These are phyloP conservation scores for Bombus confusus DNA, from an alignment of 1,140 invertebrate species.

Conservation along the genomic window DNA sequence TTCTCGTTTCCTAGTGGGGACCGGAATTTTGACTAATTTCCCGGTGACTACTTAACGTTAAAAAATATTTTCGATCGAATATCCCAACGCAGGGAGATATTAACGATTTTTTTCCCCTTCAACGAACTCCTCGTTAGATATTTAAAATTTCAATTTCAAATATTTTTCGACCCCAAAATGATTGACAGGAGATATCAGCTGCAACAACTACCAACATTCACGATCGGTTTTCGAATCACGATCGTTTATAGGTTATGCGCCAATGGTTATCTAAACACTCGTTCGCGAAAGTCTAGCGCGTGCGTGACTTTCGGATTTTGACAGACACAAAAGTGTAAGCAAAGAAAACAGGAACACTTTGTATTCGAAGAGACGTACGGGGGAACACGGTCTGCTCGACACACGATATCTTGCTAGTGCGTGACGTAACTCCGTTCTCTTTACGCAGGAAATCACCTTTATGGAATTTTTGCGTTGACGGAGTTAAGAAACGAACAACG, in stretches of 20 bases:
- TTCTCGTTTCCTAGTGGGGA: slow-evolving; percentile 84
- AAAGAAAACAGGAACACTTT: slow-evolving; percentile 50
- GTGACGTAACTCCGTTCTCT: slow-evolving; percentile 67
- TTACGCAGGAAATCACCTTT: slow-evolving; percentile 30
- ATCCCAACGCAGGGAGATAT: slow-evolving; percentile 30
- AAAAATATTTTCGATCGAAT: slow-evolving; percentile 54
- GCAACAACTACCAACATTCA: slow-evolving; percentile 66
- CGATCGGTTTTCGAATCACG: slow-evolving; percentile 56
- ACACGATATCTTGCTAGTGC: slow-evolving; percentile 62
- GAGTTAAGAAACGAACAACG: slow-evolving; percentile 47
- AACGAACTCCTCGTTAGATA: slow-evolving; percentile 20
- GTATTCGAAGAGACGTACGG: slow-evolving; percentile 57
- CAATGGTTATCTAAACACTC: slow-evolving; percentile 36
- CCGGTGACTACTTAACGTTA: slow-evolving; percentile 63
- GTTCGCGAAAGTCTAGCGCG: slow-evolving; percentile 40
- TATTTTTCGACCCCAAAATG: slow-evolving; percentile 7
- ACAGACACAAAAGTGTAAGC: slow-evolving; percentile 36
- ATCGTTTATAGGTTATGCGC: slow-evolving; percentile 72
- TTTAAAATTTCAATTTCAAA: slow-evolving; percentile 5
- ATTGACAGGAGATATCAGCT: slow-evolving; percentile 23
- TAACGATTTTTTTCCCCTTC: background rate
- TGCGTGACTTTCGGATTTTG: slow-evolving; percentile 52
- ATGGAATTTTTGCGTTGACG: slow-evolving; percentile 34
- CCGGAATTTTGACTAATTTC: slow-evolving; percentile 85
- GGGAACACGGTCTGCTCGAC: slow-evolving; percentile 47